phyloP scores from a whole-genome alignment of 2,797 vertebrate species.

The Artibeus lituratus region DNA sequence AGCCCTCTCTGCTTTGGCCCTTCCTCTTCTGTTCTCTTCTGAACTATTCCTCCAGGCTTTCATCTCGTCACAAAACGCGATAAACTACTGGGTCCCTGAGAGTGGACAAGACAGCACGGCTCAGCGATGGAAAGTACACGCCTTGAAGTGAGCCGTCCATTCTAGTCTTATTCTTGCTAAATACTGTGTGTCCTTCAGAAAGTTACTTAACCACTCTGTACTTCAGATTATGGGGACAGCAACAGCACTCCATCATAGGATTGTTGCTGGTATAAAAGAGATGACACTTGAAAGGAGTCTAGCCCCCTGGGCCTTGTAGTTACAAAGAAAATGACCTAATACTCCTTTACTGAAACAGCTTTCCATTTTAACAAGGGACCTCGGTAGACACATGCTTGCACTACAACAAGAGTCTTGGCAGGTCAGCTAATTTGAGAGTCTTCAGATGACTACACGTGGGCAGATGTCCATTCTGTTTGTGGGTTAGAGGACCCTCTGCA shows the following conservation, averaged over 20 bases:
- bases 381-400: neutral
- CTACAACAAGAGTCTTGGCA: neutral
- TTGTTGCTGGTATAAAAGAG: neutral
- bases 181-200: constrained; percentile 8
- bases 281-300: neutral
- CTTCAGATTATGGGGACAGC: neutral
- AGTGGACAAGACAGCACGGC: neutral
- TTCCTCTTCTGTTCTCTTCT: neutral
- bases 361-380: neutral
- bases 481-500: neutral
- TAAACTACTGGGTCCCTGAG: neutral
- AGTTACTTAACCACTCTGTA: neutral
- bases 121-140: neutral
- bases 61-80: neutral
- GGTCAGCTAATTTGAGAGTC: neutral
- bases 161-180: neutral
- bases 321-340: neutral
- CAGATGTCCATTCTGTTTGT: neutral
- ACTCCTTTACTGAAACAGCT: neutral
- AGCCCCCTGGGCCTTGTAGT: neutral
- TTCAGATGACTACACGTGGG: neutral
- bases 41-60: neutral
- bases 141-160: neutral
- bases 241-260: neutral
- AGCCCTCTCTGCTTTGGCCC: neutral